Conservation (phyloP, 2,797 vertebrate genomes). For the Acipenser ruthenus region DNA sequence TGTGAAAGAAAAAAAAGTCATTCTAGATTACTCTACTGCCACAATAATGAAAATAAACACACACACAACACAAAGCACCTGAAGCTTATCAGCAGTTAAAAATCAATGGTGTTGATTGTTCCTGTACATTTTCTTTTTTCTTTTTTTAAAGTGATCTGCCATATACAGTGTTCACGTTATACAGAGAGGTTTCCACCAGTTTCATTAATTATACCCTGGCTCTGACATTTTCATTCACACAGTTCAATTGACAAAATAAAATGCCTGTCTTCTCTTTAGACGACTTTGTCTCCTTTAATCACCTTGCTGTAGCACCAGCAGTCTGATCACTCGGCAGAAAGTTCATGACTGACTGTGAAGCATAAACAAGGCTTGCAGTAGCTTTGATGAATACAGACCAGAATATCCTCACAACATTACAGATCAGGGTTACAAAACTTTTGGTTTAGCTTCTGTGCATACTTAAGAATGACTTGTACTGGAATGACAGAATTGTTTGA, state of each 20-base stretch:
- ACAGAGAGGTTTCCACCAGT: not conserved
- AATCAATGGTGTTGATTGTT: no score
- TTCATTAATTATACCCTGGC: conserved; percentile 4
- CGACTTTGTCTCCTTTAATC: not conserved
- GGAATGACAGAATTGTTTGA: not conserved
- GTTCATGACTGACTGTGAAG: not conserved
- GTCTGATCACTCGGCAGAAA: not conserved
- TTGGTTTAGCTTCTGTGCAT: not conserved
- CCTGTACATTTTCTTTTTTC: no score
- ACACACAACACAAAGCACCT: not conserved
- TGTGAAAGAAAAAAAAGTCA: conserved; percentile 1
- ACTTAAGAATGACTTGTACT: not conserved
- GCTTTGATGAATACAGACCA: not conserved
- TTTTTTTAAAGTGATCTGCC: no score
- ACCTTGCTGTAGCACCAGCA: not conserved
- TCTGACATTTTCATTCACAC: conserved; percentile 6
- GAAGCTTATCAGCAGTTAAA: not conserved
- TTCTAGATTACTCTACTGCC: not conserved
- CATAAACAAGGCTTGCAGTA: not conserved
- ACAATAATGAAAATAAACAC: conserved; percentile 1
- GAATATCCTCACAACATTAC: not conserved
- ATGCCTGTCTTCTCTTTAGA: not conserved
- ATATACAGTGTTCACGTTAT: no score
- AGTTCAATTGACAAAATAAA: conserved; percentile 12
- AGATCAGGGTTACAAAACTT: not conserved